A percentile compares a stretch with the other conserved stretches of the same genome.
These are phyloP conservation scores for Machimus rusticus DNA, from an alignment of 2,888 invertebrate species.

Conservation along the genomic window DNA sequence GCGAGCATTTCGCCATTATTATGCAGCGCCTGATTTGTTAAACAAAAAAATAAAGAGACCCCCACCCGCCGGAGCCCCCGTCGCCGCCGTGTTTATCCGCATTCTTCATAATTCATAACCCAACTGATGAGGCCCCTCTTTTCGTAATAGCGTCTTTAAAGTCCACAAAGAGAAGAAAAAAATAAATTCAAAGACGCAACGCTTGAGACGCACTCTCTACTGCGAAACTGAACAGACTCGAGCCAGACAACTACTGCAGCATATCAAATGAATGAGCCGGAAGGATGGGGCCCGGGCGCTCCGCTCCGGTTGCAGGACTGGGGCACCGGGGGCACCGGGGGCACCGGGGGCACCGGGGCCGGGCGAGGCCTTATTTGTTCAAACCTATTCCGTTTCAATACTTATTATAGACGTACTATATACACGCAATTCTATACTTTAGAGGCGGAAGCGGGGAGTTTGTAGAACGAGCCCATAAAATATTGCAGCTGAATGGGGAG, in stretches of 20 bases:
- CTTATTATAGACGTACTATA: neutral
- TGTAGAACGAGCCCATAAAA: constrained; percentile 4
- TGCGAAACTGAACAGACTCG: constrained; percentile 24
- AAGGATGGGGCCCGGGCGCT: neutral
- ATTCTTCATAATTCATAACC: constrained; percentile 2
- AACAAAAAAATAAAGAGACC: neutral
- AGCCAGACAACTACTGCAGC: constrained; percentile 36
- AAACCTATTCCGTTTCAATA: constrained; percentile 26
- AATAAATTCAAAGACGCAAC: constrained; percentile 26
- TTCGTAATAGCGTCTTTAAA: constrained; percentile 8
- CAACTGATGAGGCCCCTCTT: constrained; percentile 17
- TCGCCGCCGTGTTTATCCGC: neutral
- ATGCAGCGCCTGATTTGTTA: neutral
- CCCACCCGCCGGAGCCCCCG: neutral
- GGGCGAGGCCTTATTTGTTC: constrained; percentile 13
- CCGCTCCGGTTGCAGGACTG: neutral
- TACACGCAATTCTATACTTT: constrained; percentile 12
- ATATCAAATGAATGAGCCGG: neutral
- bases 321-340: neutral
- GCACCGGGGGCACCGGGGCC: neutral
- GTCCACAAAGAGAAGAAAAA: constrained; percentile 14
- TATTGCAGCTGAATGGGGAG: constrained; percentile 1
- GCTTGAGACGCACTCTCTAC: constrained; percentile 17
- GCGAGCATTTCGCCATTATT: neutral
- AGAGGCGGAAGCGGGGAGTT: neutral